phyloP scores from a whole-genome alignment of 2,797 vertebrate species.

The Prunella strophiata region DNA sequence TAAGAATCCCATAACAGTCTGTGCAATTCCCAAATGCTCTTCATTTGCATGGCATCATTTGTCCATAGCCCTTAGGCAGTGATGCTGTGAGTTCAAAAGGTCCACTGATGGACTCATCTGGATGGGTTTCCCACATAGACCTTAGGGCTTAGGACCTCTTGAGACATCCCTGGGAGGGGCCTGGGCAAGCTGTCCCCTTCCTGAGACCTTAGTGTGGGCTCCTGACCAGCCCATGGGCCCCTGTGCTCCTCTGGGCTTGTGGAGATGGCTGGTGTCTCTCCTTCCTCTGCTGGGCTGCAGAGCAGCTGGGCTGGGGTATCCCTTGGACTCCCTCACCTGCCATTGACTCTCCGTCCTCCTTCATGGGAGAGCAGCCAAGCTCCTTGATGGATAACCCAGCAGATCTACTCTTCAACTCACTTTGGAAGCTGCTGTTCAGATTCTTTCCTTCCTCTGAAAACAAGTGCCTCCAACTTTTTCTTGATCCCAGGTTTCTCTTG shows the following conservation, averaged over 20 bases:
- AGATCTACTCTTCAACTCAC: not conserved
- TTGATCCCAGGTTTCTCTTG: not conserved
- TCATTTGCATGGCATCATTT: not conserved
- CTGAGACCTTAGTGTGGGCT: not conserved
- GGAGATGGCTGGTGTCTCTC: not conserved
- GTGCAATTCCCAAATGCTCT: not conserved
- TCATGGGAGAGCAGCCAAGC: not conserved
- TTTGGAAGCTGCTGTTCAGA: not conserved
- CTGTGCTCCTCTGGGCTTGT: not conserved
- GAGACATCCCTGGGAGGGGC: not conserved
- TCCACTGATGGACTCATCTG: not conserved
- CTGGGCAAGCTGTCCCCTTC: not conserved
- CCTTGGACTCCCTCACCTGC: not conserved
- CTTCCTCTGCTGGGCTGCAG: not conserved
- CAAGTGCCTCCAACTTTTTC: rapidly evolving
- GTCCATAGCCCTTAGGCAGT: not conserved
- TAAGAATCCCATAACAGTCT: not conserved
- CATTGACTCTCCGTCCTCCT: not conserved
- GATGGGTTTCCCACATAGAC: not conserved
- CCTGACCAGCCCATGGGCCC: rapidly evolving
- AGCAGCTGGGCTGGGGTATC: not conserved
- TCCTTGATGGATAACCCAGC: not conserved
- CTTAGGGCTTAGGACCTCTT: not conserved
- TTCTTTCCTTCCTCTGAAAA: not conserved
- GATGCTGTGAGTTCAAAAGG: not conserved